Percentiles rank a stretch among this genome's conserved stretches.
phyloP scores from a whole-genome alignment of 2,113 vertebrate species.

The Potamarius usumacintae region DNA sequence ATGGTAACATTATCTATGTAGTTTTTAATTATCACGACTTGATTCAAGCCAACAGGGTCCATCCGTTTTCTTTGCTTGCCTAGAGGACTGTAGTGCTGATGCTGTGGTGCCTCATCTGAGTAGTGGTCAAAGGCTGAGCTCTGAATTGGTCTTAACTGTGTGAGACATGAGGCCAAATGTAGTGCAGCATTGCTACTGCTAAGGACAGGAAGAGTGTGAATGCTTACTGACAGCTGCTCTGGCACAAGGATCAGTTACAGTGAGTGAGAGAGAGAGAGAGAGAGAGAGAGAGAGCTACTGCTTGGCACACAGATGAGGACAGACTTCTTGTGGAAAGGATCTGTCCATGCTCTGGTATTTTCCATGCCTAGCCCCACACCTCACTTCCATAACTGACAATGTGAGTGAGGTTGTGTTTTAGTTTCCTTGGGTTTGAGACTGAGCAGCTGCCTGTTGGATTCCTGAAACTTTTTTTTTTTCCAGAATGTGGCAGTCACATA shows the following conservation, averaged over 20 bases:
- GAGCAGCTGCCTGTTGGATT: slow-evolving; percentile 8
- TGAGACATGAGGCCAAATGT: slow-evolving; percentile 33
- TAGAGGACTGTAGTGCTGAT: background rate
- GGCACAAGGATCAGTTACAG: slow-evolving; percentile 11
- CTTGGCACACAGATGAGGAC: slow-evolving; percentile 13
- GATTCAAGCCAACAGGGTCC: background rate
- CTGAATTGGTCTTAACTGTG: slow-evolving; percentile 17
- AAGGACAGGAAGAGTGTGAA: slow-evolving; percentile 20
- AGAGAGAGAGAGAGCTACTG: background rate
- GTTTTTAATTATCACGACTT: background rate
- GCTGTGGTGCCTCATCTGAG: background rate
- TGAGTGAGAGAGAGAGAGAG: background rate
- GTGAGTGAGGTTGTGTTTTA: slow-evolving; percentile 5
- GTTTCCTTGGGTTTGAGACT: background rate
- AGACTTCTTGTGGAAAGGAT: slow-evolving; percentile 30
- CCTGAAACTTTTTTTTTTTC: background rate
- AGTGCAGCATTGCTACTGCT: slow-evolving; percentile 1
- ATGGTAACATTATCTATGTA: background rate
- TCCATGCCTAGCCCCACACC: slow-evolving; percentile 4
- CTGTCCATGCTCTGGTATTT: slow-evolving; percentile 18
- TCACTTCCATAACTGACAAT: slow-evolving; percentile 28
- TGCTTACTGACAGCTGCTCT: slow-evolving; percentile 29
- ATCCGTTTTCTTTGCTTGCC: background rate
- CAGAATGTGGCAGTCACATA: background rate
- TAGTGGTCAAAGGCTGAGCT: background rate